phyloP scores from a whole-genome alignment of 2,113 vertebrate genomes.

The Daboia siamensis region DNA sequence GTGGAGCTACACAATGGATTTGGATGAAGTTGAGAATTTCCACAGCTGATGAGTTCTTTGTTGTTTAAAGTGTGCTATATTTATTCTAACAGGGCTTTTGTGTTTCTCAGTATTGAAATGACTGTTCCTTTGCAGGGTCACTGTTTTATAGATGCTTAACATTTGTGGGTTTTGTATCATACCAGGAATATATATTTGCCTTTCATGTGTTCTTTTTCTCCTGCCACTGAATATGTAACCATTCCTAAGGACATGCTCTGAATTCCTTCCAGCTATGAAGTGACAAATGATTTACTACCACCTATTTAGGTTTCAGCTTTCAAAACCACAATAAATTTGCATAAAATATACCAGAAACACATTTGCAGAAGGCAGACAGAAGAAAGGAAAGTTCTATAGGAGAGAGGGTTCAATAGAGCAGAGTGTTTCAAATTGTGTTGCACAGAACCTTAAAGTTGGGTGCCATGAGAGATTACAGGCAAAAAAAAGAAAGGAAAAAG shows the following conservation, averaged over 20 bases:
- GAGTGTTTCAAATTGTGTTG: not conserved
- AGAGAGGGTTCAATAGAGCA: not conserved
- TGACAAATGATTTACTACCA: not conserved
- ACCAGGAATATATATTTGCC: not conserved
- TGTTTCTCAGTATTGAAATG: not conserved
- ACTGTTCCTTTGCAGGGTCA: not conserved
- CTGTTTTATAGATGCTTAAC: not conserved
- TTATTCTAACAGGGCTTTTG: not conserved
- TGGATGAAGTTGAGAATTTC: not conserved
- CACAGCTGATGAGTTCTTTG: not conserved
- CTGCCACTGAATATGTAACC: not conserved
- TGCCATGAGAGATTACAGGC: not conserved
- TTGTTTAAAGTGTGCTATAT: not conserved
- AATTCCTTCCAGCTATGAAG: not conserved
- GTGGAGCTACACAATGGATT: not conserved
- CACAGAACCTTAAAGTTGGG: not conserved
- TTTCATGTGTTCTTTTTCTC: not conserved
- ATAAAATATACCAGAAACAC: not conserved
- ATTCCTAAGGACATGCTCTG: not conserved
- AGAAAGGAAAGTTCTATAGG: not conserved
- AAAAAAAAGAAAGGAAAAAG: not conserved
- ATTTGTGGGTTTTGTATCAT: not conserved
- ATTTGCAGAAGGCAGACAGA: not conserved
- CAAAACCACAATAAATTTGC: not conserved
- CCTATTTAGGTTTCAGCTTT: not conserved